phyloP scores from a whole-genome alignment of 2,797 vertebrate genomes.

The Choloepus didactylus region DNA sequence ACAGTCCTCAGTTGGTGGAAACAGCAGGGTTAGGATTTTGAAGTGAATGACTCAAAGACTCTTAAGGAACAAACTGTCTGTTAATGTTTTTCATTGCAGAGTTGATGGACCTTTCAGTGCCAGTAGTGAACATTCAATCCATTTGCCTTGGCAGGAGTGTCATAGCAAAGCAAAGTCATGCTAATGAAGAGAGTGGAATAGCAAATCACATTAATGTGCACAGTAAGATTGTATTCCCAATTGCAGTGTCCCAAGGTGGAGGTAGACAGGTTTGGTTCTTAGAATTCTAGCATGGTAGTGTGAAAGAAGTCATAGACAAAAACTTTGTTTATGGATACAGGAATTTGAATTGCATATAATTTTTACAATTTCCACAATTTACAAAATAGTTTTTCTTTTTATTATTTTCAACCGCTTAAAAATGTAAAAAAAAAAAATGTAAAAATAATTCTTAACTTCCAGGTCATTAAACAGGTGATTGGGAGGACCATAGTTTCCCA shows the following conservation, averaged over 20 bases:
- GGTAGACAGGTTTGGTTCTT: neutral
- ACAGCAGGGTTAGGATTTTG: neutral
- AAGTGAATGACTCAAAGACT: neutral
- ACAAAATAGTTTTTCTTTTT: neutral
- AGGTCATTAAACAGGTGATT: neutral
- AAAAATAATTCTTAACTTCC: neutral
- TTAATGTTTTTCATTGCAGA: neutral
- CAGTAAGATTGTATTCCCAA: neutral
- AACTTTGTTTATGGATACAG: too few relatives aligned
- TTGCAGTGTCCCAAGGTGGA: neutral
- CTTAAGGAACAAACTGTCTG: neutral
- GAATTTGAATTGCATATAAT: too few relatives aligned
- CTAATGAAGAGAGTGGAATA: neutral
- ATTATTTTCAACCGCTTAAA: neutral
- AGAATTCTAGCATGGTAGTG: neutral
- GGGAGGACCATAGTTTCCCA: neutral
- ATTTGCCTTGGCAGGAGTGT: neutral
- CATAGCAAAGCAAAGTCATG: neutral
- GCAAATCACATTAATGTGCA: neutral
- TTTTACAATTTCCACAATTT: neutral
- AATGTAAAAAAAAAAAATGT: neutral
- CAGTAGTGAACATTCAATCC: neutral
- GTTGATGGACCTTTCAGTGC: neutral
- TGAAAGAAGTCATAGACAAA: neutral
- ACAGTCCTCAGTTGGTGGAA: neutral